Percentiles rank a stretch among this genome's conserved stretches.
Evolutionary conservation across 1,140 invertebrate species (phyloP).

Genomic region (Caenorhabditis brenneri): DNA sequence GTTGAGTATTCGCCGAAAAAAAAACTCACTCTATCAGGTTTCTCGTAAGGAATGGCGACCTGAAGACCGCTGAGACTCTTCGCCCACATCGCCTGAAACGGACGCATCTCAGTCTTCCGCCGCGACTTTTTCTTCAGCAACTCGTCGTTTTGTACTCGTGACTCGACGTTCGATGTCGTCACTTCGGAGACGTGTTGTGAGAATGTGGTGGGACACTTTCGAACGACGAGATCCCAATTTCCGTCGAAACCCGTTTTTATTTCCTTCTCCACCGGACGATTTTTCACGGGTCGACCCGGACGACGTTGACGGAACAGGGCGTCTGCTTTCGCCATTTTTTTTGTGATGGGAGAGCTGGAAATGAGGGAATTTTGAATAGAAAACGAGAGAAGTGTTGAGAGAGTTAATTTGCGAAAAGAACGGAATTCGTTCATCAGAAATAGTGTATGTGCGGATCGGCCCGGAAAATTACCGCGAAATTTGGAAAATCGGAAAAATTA

Average conservation of each 20-base stretch:
- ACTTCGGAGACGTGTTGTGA: conserved; percentile 23
- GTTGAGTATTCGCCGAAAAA: neutral
- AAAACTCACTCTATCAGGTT: conserved; percentile 11
- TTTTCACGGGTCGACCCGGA: neutral
- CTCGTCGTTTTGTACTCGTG: conserved; percentile 1
- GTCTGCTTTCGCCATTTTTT: conserved; percentile 16
- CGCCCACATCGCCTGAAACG: conserved; percentile 19
- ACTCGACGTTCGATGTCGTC: neutral
- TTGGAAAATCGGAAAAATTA: too few relatives aligned
- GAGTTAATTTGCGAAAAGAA: too few relatives aligned
- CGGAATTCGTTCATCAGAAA: too few relatives aligned
- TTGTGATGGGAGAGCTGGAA: too few relatives aligned
- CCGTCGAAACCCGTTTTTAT: conserved; percentile 19
- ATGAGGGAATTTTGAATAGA: too few relatives aligned
- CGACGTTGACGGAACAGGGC: conserved; percentile 26
- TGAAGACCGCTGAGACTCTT: conserved; percentile 6
- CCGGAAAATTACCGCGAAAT: too few relatives aligned
- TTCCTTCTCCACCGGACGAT: neutral
- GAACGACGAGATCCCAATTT: conserved; percentile 21
- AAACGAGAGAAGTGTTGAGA: too few relatives aligned
- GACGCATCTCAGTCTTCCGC: conserved; percentile 6
- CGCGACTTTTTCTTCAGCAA: neutral
- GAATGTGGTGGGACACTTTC: conserved; percentile 12
- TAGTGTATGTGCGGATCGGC: too few relatives aligned
- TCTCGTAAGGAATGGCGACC: neutral